Conservation (phyloP, 2,113 vertebrate genomes). For the Guaruba guarouba region DNA sequence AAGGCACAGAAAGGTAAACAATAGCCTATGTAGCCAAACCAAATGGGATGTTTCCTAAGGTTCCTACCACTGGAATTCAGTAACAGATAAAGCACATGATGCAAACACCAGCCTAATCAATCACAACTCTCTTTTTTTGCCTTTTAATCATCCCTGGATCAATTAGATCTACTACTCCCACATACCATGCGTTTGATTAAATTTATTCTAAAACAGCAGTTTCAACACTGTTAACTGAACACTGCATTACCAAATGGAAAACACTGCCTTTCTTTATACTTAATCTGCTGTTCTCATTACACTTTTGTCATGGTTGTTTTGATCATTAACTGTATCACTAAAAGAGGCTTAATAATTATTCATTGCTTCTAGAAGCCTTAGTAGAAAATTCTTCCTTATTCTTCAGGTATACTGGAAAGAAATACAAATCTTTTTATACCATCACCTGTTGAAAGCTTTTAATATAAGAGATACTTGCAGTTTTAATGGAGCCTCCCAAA, state of each 20-base stretch:
- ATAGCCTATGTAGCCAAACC: not conserved
- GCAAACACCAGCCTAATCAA: not conserved
- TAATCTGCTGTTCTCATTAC: constrained; percentile 38
- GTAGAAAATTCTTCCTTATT: not conserved
- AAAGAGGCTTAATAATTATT: constrained; percentile 47
- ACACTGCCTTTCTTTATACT: constrained; percentile 2
- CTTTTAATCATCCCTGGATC: not conserved
- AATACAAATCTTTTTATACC: not conserved
- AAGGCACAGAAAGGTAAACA: not conserved
- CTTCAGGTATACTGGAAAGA: not conserved
- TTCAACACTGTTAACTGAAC: not conserved
- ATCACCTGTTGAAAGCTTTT: not conserved
- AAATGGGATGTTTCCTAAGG: not conserved
- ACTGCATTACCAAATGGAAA: not conserved
- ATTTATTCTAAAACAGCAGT: constrained; percentile 15
- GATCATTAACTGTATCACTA: constrained; percentile 57
- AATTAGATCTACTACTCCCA: not conserved
- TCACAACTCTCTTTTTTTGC: not conserved
- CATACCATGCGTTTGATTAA: not conserved
- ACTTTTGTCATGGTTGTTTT: constrained; percentile 35
- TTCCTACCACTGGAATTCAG: not conserved
- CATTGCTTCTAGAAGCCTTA: not conserved
- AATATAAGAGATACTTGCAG: not conserved
- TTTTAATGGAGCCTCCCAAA: not conserved
- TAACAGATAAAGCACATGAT: not conserved